Percentiles rank a stretch among this genome's conserved stretches.
Conservation (phyloP, 1,140 invertebrate species). For the Dolichoris vasculosae region DNA sequence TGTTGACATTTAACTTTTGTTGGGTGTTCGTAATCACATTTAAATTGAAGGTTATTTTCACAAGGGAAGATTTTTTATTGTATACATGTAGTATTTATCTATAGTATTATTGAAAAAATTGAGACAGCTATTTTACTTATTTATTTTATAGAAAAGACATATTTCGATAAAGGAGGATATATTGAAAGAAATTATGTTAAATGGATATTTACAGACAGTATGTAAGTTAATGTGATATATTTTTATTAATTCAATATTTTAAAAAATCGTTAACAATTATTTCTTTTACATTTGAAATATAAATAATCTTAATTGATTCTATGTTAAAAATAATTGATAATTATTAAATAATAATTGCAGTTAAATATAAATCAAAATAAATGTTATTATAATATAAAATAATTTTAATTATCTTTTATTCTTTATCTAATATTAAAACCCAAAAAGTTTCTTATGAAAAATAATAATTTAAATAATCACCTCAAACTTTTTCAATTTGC, state of each 20-base stretch:
- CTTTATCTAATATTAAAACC: not conserved
- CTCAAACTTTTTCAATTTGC: not conserved
- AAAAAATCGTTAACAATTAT: not conserved
- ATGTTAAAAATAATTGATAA: not conserved
- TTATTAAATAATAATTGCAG: too few species aligned
- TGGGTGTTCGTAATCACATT: not conserved
- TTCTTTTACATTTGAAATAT: not conserved
- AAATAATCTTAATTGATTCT: not conserved
- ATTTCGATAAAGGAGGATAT: not conserved
- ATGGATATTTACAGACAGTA: not conserved
- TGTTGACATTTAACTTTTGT: not conserved
- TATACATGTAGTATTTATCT: not conserved
- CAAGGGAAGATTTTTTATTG: not conserved
- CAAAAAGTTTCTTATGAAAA: not conserved
- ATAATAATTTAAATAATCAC: constrained; percentile 3
- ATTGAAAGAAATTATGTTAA: not conserved
- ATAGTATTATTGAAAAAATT: not conserved
- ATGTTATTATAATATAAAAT: not conserved
- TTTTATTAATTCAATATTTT: not conserved
- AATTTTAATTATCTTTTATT: not conserved
- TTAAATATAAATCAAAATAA: too few species aligned
- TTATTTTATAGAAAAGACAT: constrained; percentile 5
- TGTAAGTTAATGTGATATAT: not conserved
- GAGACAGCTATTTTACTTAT: not conserved
- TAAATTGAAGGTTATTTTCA: constrained; percentile 6